These are phyloP conservation scores for Drosophila pseudotakahashii DNA, from an alignment of 2,888 invertebrate species.

Conservation along the genomic window DNA sequence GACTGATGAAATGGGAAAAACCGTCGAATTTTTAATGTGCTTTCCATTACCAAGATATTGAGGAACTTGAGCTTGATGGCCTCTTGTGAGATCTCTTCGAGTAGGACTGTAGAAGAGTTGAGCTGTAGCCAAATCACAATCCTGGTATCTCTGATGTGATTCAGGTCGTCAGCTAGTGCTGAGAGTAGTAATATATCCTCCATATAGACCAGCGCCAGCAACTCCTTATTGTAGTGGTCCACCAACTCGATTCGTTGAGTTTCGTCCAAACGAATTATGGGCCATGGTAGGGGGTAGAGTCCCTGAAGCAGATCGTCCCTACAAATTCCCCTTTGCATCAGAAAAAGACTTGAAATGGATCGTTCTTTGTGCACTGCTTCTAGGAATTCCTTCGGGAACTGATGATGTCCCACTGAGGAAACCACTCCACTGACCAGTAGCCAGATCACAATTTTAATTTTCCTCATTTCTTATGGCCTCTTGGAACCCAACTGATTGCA, in stretches of 20 bases:
- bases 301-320: constrained; percentile 16
- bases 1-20: constrained; percentile 56
- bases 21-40: background rate
- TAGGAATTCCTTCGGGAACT: constrained; percentile 39
- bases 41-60: constrained; percentile 37
- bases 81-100: background rate
- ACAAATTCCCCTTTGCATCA: constrained; percentile 41
- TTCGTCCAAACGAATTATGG: constrained; percentile 49
- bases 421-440: background rate
- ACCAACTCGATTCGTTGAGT: constrained; percentile 7
- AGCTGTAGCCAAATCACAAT: constrained; percentile 48
- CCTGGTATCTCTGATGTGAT: constrained; percentile 48
- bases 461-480: constrained; percentile 6
- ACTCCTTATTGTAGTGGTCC: background rate
- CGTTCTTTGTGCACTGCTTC: constrained; percentile 39
- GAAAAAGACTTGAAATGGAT: constrained; percentile 18
- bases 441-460: background rate
- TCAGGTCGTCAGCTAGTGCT: constrained; percentile 34
- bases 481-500: constrained; percentile 14
- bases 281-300: constrained; percentile 27
- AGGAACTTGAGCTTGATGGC: constrained; percentile 28
- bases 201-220: constrained; percentile 47
- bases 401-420: background rate
- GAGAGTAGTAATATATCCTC: constrained; percentile 36
- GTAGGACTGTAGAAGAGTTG: background rate